These are phyloP conservation scores for Callochromis pleurospilus DNA, from an alignment of 2,113 vertebrate species.

Conservation along the genomic window DNA sequence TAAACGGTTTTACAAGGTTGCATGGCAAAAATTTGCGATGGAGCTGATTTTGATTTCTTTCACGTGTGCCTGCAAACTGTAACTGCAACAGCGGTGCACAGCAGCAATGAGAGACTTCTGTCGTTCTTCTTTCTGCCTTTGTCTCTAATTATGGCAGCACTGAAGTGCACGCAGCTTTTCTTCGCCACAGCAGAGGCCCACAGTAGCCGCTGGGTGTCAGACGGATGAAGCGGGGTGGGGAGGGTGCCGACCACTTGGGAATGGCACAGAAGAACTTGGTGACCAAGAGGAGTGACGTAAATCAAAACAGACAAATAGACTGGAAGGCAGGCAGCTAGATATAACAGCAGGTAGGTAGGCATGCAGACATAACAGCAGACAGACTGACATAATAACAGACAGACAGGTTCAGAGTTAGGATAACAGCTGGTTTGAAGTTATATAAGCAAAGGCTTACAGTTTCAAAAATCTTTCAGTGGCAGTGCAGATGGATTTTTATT, in stretches of 20 bases:
- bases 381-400: slow-evolving; percentile 5
- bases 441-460: slow-evolving; percentile 24
- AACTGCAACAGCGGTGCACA: background rate
- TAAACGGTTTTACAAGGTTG: slow-evolving; percentile 31
- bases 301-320: slow-evolving; percentile 50
- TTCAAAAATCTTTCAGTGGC: slow-evolving; percentile 10
- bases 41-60: slow-evolving; percentile 42
- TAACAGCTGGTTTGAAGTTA: slow-evolving; percentile 26
- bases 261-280: slow-evolving; percentile 51
- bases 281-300: slow-evolving; percentile 54
- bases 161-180: slow-evolving; percentile 29
- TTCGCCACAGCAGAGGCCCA: slow-evolving; percentile 23
- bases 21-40: background rate
- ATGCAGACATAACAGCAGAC: background rate
- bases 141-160: slow-evolving; percentile 41
- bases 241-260: slow-evolving; percentile 14
- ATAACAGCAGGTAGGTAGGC: slow-evolving; percentile 28
- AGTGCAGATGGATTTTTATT: background rate
- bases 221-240: slow-evolving; percentile 14
- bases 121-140: slow-evolving; percentile 7
- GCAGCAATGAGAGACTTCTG: background rate
- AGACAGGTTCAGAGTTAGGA: slow-evolving; percentile 43
- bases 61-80: slow-evolving; percentile 16
- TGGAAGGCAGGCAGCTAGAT: slow-evolving; percentile 15
- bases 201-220: slow-evolving; percentile 45